Base-by-base conservation (phyloP, 53 echinoderm and acorn worm species). In the Mesocentrotus franciscanus region DNA sequence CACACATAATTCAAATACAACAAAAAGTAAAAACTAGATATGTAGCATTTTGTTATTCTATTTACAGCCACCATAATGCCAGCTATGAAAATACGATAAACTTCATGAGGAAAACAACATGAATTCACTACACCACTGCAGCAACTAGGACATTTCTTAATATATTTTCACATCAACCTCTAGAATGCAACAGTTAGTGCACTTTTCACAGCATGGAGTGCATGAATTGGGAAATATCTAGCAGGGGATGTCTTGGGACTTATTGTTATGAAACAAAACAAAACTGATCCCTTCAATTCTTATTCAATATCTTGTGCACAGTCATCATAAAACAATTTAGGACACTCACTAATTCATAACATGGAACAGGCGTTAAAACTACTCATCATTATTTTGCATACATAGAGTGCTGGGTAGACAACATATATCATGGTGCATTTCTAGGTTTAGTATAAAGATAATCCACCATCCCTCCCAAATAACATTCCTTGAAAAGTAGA, bases 201-300 rank as follows among this genome's bases (percentile, higher is more conserved):
- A 74, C 32, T 81, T 81, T 79, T 81, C 81, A 81, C 81, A 81
- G 81, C 81, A 81, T 36, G 49, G 10, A 81, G 42, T 42, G 36
- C 81, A 81, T 39, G 81, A 42, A 81, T 27, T 10, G 13, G 81
- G 39, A 34, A 78, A 22, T 81, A 81, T 14, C 34, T 42, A 33
- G 36, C 7, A 39, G 29, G 12, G 81, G 81, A 42, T 42, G 12
- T 30, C 68, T 30, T 76, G 76, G 76, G 33, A 76, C 14, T 76
- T 32, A 29, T 76, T 76, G 64, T 76, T 12, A 29, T 13, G 33
- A 27, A 76, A 12, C 30, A 10, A 76, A 68, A 27, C 30, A 76
- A 33, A 13, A 13, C 30, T 32, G 76, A 76, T 18, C 30, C 30
- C 68, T 18, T 30, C 32, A 33, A 30, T n/a, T 76, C 27, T 42